Evolutionary conservation across 2,113 vertebrate genomes (phyloP).

Genomic region (Lagopus leucura): DNA sequence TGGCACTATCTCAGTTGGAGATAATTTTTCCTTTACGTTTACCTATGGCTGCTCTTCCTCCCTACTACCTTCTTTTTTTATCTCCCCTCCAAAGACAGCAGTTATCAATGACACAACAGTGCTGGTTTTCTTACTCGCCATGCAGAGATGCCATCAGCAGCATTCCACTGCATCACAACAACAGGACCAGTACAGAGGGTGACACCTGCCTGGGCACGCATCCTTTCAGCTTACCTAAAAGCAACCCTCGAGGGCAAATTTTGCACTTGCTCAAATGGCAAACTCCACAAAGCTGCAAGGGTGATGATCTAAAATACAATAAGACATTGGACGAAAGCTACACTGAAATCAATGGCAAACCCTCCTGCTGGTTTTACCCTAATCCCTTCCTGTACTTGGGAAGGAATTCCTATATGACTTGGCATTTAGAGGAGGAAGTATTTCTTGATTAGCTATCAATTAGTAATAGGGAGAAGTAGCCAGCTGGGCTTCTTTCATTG

Average conservation of each 20-base stretch:
- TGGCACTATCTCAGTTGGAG: constrained; percentile 1
- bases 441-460: constrained; percentile 22
- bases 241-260: not conserved
- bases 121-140: constrained; percentile 49
- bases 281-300: not conserved
- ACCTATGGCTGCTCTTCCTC: constrained; percentile 43
- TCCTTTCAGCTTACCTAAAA: not conserved
- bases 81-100: constrained; percentile 46
- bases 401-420: not conserved
- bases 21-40: constrained; percentile 37
- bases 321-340: not conserved
- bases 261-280: not conserved
- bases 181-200: not conserved
- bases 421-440: not conserved
- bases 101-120: not conserved
- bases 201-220: not conserved
- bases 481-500: not conserved
- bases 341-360: not conserved
- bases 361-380: not conserved
- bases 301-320: not conserved
- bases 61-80: constrained; percentile 55
- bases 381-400: not conserved
- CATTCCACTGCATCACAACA: constrained; percentile 12
- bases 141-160: constrained; percentile 32
- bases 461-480: not conserved